Percentiles rank a stretch among this genome's conserved stretches.
These are phyloP conservation scores for Andrena bucephala DNA, from an alignment of 2,888 invertebrate species.

Conservation along the genomic window DNA sequence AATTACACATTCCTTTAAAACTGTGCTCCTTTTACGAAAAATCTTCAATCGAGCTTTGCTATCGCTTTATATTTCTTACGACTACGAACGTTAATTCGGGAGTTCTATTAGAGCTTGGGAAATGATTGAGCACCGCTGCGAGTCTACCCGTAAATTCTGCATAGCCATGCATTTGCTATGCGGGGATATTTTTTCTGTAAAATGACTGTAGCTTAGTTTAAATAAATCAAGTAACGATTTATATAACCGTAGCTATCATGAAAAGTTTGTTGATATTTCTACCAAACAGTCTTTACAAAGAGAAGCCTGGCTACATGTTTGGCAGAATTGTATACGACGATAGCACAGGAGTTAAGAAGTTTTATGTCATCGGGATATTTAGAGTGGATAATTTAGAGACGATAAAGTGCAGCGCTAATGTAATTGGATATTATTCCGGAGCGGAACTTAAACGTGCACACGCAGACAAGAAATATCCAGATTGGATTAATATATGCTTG, in stretches of 20 bases:
- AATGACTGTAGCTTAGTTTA: not conserved
- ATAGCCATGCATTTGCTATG: not conserved
- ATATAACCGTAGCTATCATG: slow-evolving; percentile 56
- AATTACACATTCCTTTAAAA: not conserved
- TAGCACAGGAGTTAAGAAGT: slow-evolving; percentile 73
- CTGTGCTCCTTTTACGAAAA: too few species aligned
- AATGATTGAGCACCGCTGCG: slow-evolving; percentile 2
- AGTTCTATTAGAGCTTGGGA: not conserved
- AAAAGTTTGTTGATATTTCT: slow-evolving; percentile 79
- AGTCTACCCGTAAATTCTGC: not conserved
- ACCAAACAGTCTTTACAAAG: slow-evolving; percentile 72
- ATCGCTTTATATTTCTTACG: not conserved
- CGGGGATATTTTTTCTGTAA: not conserved
- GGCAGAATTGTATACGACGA: slow-evolving; percentile 76
- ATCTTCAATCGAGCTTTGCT: too few species aligned
- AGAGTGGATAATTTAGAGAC: slow-evolving; percentile 31
- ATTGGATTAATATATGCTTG: slow-evolving; percentile 79
- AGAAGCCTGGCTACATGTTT: slow-evolving; percentile 77
- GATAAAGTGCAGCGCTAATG: slow-evolving; percentile 55
- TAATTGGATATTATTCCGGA: slow-evolving; percentile 79
- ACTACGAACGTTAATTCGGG: not conserved
- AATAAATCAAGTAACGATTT: not conserved
- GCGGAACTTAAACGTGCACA: slow-evolving; percentile 52
- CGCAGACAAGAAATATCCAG: slow-evolving; percentile 66
- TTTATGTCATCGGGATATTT: slow-evolving; percentile 75